Percentiles rank a stretch among this genome's conserved stretches.
Conservation (phyloP, 2,797 vertebrate genomes). For the Scyliorhinus canicula region DNA sequence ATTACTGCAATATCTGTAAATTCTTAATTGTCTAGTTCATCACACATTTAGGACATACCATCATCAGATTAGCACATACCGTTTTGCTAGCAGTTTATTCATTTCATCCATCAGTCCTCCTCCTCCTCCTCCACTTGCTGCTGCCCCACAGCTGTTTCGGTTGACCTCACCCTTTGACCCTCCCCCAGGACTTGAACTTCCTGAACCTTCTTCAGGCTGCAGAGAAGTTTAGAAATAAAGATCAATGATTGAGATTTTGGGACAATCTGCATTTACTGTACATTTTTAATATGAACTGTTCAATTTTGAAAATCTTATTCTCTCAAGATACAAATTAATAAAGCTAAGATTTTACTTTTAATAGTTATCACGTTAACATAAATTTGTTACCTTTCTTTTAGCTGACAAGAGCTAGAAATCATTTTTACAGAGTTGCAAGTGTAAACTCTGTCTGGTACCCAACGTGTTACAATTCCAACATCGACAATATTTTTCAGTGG, state of each 20-base stretch:
- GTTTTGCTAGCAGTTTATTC: constrained; percentile 96
- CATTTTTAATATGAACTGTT: background rate
- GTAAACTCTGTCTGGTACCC: background rate
- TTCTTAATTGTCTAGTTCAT: background rate
- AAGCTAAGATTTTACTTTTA: background rate
- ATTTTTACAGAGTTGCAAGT: background rate
- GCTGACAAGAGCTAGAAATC: background rate
- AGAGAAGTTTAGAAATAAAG: constrained; percentile 41
- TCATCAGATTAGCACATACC: constrained; percentile 64
- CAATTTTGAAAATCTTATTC: background rate
- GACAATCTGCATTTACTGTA: background rate
- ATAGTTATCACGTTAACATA: background rate
- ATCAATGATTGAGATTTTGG: background rate
- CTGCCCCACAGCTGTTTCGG: constrained; percentile 65
- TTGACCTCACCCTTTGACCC: constrained; percentile 85
- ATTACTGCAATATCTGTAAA: background rate
- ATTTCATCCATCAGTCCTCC: constrained; percentile 98
- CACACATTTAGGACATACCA: constrained; percentile 61
- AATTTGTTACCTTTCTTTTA: background rate
- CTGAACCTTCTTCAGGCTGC: constrained; percentile 86
- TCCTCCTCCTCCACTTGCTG: constrained; percentile 62
- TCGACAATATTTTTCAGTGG: too few relatives aligned
- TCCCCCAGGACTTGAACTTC: constrained; percentile 72
- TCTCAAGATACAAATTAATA: background rate
- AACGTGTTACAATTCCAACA: background rate